Evolutionary conservation across 2,888 invertebrate species (phyloP), one percentile per base, ranked within the genome.

Genomic region (Athalia cordata): DNA sequence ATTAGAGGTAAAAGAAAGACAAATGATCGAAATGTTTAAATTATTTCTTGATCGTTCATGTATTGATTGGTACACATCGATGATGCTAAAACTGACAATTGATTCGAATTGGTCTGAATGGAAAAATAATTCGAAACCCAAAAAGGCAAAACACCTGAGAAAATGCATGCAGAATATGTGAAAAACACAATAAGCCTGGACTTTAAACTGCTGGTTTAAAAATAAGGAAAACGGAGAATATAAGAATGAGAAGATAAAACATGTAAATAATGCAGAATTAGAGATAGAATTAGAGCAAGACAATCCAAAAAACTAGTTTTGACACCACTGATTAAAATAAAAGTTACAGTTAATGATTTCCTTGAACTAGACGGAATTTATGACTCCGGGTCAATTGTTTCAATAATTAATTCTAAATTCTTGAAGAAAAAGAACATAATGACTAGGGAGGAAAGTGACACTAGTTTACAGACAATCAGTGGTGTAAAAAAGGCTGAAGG

Each of bases 181-280:
- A 62, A 8, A 62, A 43, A 62, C 7, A 43, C 5, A 62, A 66
- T 66, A 13, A 66, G 13, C 66, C 66, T 0, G 66, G 49, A 50
- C 13, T 49, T n/a, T 49, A 45, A 50, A n/a, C n/a, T 66, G 66
- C 66, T 66, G 66, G 66, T 66, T 66, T 49, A 49, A 45, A 66
- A 66, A 45, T 15, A 66, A 66, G 66, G 50, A 66, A 0, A 66
- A 49, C n/a, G n/a, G n/a, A n/a, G n/a, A n/a, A n/a, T n/a, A n/a
- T n/a, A n/a, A 66, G 66, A 66, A 66, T 4, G 4, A 66, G 66
- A 13, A 13, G 66, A 66, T 50, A 49, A 66, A 49, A 7, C 49
- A n/a, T n/a, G 49, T 49, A 66, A 66, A 66, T 50, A 66, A 66
- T 50, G 49, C 45, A 1, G 66, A 66, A 66, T 7, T 66, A 8